These are phyloP conservation scores for Tipula unca DNA, from an alignment of 2,888 invertebrate genomes.

Conservation along the genomic window DNA sequence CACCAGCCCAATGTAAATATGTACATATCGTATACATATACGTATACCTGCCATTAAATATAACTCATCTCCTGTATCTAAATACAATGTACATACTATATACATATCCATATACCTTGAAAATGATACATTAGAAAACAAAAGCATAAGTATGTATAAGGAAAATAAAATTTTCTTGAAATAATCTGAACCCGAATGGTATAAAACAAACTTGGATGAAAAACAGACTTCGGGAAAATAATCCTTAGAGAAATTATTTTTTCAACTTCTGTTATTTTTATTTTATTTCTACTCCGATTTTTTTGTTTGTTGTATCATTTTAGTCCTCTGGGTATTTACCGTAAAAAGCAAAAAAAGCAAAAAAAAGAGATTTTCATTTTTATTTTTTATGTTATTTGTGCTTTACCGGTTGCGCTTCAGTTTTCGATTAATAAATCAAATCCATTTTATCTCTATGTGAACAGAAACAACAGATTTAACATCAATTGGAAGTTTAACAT, in stretches of 20 bases:
- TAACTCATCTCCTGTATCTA: background rate
- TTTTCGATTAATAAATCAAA: background rate
- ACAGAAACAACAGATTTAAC: constrained; percentile 64
- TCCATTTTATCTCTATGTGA: constrained; percentile 19
- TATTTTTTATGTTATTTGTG: background rate
- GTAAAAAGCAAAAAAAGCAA: background rate
- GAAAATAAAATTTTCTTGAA: background rate
- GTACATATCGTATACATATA: background rate
- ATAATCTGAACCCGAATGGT: background rate
- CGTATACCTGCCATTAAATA: background rate
- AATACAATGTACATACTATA: no score
- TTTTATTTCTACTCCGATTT: background rate
- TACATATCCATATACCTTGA: background rate
- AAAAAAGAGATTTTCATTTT: background rate
- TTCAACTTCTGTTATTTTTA: background rate
- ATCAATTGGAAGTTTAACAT: constrained; percentile 61
- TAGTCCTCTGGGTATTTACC: background rate
- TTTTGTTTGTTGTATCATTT: background rate
- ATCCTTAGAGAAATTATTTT: background rate
- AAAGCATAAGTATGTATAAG: background rate
- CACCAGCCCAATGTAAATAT: background rate
- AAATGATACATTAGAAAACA: background rate
- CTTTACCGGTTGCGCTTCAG: background rate
- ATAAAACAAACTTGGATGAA: background rate
- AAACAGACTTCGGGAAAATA: background rate